Conservation (phyloP, 2,888 invertebrate species). For the Incurvaria masculella region DNA sequence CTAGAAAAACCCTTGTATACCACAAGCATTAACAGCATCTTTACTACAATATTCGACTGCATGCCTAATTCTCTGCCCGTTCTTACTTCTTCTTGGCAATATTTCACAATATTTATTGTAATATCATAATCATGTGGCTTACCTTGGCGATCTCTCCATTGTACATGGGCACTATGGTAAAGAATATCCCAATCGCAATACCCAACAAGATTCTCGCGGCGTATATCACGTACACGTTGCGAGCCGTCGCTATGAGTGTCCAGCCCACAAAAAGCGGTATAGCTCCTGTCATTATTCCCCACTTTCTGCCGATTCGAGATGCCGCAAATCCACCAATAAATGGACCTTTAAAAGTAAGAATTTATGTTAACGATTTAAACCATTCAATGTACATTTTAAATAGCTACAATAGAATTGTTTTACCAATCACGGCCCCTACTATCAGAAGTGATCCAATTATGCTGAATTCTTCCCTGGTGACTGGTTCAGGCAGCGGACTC, state of each 20-base stretch:
- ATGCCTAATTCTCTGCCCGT: too few relatives aligned
- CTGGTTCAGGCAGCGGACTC: conserved; percentile 24
- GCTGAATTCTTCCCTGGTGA: conserved; percentile 25
- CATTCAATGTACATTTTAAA: too few relatives aligned
- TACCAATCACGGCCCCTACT: too few relatives aligned
- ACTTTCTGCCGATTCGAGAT: conserved; percentile 67
- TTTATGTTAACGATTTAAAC: too few relatives aligned
- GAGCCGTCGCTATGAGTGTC: conserved; percentile 59
- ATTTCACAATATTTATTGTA: too few relatives aligned
- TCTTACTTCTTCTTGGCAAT: too few relatives aligned
- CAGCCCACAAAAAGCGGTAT: conserved; percentile 69
- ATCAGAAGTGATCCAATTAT: too few relatives aligned
- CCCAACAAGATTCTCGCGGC: conserved; percentile 61
- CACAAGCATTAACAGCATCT: too few relatives aligned
- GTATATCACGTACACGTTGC: conserved; percentile 44
- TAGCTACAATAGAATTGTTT: too few relatives aligned
- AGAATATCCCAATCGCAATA: conserved; percentile 63
- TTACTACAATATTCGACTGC: too few relatives aligned
- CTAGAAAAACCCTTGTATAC: too few relatives aligned
- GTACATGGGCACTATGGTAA: conserved; percentile 79
- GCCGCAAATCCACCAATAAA: conserved; percentile 67
- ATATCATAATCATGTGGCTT: too few relatives aligned
- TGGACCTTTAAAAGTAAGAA: conserved; percentile 60
- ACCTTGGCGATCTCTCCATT: conserved; percentile 81
- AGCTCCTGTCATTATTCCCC: conserved; percentile 62